phyloP scores from a whole-genome alignment of 1,140 invertebrate genomes.

The Nasonia longicornis region DNA sequence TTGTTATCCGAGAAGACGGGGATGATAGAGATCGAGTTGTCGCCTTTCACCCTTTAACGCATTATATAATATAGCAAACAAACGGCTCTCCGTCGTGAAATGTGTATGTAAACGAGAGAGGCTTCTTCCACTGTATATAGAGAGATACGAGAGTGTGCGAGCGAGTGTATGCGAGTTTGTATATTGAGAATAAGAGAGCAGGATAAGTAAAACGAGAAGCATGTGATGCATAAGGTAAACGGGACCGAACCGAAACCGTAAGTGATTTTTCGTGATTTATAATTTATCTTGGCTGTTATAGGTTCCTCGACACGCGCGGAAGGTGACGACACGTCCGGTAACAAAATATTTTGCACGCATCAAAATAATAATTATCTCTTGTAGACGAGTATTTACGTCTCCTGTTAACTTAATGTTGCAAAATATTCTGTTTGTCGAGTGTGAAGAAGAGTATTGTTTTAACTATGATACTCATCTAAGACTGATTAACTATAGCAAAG shows the following conservation, averaged over 20 bases:
- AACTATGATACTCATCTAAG: neutral
- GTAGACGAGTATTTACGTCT: neutral
- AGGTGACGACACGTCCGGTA: constrained; percentile 51
- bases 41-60: neutral
- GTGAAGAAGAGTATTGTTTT: constrained; percentile 43
- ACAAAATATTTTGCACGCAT: constrained; percentile 54
- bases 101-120: constrained; percentile 30
- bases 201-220: constrained; percentile 39
- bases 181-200: neutral
- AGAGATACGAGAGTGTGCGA: constrained; percentile 2
- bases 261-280: constrained; percentile 60
- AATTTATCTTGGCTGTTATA: constrained; percentile 63
- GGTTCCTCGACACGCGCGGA: constrained; percentile 56
- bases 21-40: constrained; percentile 13
- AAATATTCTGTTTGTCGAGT: constrained; percentile 53
- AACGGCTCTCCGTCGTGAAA: constrained; percentile 6
- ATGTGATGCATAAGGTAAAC: constrained; percentile 18
- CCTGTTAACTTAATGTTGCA: constrained; percentile 26
- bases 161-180: constrained; percentile 22
- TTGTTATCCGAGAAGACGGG: neutral
- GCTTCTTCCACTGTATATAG: constrained; percentile 30
- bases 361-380: constrained; percentile 15
- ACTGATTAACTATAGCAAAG: constrained; percentile 28
- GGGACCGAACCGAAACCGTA: constrained; percentile 36
- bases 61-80: neutral